These are phyloP conservation scores for Acrobasis repandana DNA, from an alignment of 2,888 invertebrate species.

Conservation along the genomic window DNA sequence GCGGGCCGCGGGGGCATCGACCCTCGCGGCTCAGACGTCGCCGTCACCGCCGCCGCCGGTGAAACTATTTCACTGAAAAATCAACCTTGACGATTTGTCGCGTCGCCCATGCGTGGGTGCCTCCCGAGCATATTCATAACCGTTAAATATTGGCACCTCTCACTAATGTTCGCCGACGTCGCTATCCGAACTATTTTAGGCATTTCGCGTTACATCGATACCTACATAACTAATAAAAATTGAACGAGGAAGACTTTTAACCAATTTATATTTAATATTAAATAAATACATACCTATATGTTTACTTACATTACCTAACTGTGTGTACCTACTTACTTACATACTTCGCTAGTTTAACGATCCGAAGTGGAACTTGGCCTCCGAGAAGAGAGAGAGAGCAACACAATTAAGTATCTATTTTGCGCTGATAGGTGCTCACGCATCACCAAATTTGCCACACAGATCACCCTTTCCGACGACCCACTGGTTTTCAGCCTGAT, in stretches of 20 bases:
- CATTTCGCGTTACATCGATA: constrained; percentile 35
- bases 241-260: not conserved
- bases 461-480: no score
- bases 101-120: constrained; percentile 77
- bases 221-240: constrained; percentile 20
- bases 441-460: no score
- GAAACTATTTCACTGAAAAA: constrained; percentile 82
- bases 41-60: constrained; percentile 68
- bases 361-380: no score
- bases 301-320: not conserved
- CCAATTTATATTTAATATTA: not conserved
- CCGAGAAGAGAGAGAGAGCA: no score
- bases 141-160: constrained; percentile 71
- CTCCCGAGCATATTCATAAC: constrained; percentile 67
- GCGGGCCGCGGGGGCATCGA: constrained; percentile 72
- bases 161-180: constrained; percentile 46
- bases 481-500: no score
- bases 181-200: constrained; percentile 35
- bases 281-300: not conserved
- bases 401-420: no score
- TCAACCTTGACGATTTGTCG: constrained; percentile 80
- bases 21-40: constrained; percentile 80
- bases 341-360: no score
- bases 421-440: no score
- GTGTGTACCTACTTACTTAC: no score